phyloP scores from a whole-genome alignment of 1,140 invertebrate species.

The Drosophila tsacasi region DNA sequence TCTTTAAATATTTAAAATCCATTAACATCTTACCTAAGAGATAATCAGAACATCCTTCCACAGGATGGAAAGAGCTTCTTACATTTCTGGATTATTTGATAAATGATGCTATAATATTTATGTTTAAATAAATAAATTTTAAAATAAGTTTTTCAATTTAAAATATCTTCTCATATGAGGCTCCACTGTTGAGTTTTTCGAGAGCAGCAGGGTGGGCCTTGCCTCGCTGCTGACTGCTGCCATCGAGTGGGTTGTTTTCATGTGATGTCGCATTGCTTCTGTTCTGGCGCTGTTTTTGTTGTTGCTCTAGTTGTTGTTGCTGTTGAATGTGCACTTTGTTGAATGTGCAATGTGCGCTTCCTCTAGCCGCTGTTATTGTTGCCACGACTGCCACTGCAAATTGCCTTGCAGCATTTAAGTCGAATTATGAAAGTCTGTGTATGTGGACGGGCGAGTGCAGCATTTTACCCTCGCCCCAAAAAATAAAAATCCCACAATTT shows the following conservation, averaged over 20 bases:
- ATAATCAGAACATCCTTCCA: neutral
- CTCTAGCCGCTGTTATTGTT: conserved; percentile 50
- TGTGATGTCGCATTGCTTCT: conserved; percentile 61
- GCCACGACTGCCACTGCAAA: conserved; percentile 76
- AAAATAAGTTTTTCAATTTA: neutral
- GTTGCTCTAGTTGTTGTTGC: conserved; percentile 24
- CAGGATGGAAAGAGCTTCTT: neutral
- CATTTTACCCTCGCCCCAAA: conserved; percentile 14
- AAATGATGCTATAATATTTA: neutral
- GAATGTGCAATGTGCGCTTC: conserved; percentile 75
- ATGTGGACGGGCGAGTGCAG: conserved; percentile 8
- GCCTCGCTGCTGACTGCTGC: conserved; percentile 15
- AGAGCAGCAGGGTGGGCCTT: conserved; percentile 31
- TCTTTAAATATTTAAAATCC: neutral
- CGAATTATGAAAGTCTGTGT: conserved; percentile 74
- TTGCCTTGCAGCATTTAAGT: conserved; percentile 80
- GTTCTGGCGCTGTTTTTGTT: conserved; percentile 10
- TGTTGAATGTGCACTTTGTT: conserved; percentile 69
- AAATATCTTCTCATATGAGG: neutral
- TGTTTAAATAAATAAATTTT: neutral
- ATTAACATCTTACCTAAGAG: neutral
- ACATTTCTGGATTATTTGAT: neutral
- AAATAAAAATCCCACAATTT: conserved; percentile 21
- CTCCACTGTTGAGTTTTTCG: conserved; percentile 12
- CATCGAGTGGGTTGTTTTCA: conserved; percentile 60